Evolutionary conservation across 2,888 invertebrate species (phyloP).

Genomic region (Cephus sareptanus): DNA sequence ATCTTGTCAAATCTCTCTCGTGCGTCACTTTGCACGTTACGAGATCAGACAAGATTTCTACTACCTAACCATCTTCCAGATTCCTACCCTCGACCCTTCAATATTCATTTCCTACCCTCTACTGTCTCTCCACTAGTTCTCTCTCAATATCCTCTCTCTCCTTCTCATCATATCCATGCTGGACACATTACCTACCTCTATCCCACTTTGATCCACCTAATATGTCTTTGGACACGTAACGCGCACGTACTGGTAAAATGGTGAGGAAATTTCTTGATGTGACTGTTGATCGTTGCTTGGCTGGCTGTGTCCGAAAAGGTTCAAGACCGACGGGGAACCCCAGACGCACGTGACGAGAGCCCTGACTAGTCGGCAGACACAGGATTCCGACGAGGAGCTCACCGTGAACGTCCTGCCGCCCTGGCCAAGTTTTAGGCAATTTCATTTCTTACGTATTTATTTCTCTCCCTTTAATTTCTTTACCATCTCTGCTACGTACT

Average conservation of each 20-base stretch:
- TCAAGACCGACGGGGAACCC: slow-evolving; percentile 64
- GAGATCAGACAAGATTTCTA: background rate
- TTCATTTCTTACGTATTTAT: slow-evolving; percentile 66
- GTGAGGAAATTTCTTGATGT: slow-evolving; percentile 36
- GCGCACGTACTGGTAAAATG: background rate
- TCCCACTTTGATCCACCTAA: background rate
- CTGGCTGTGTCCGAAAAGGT: slow-evolving; percentile 62
- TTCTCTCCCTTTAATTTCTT: slow-evolving; percentile 56
- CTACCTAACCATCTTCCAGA: background rate
- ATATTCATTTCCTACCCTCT: background rate
- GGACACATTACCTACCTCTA: background rate
- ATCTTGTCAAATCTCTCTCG: background rate
- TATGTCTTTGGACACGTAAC: background rate
- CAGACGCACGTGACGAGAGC: slow-evolving; percentile 59
- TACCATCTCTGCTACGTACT: slow-evolving; percentile 40
- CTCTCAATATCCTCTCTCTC: background rate
- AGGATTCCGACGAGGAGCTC: slow-evolving; percentile 66
- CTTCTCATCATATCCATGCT: background rate
- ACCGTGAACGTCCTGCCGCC: slow-evolving; percentile 66
- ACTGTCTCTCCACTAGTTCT: background rate
- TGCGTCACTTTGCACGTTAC: background rate
- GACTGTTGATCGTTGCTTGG: slow-evolving; percentile 64
- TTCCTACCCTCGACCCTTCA: background rate
- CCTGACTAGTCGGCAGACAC: slow-evolving; percentile 54
- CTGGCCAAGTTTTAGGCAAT: slow-evolving; percentile 67